Conservation (phyloP, 2,797 vertebrate species). For the Micropoecilia bifurca region DNA sequence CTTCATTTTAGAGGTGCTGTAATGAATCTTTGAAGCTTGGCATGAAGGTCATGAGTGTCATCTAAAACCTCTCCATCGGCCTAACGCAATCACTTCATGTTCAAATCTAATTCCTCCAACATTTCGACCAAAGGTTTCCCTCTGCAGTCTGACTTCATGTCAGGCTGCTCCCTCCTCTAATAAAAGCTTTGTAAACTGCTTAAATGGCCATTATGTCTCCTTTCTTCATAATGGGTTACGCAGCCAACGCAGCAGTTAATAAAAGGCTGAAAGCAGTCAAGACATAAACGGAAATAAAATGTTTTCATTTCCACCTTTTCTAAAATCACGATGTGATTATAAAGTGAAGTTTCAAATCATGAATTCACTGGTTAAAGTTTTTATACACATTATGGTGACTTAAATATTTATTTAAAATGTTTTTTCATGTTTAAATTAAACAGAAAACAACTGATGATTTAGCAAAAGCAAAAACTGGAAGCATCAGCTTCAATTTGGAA, state of each 20-base stretch:
- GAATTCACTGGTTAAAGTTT: not conserved
- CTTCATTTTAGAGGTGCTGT: constrained; percentile 39
- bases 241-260: constrained; percentile 42
- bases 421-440: not conserved
- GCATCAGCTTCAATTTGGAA: not conserved
- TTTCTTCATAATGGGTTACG: constrained; percentile 68
- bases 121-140: constrained; percentile 66
- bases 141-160: constrained; percentile 57
- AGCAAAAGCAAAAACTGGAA: not conserved
- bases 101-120: constrained; percentile 76
- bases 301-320: constrained; percentile 55
- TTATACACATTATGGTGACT: not conserved
- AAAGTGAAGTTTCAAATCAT: no score
- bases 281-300: constrained; percentile 50
- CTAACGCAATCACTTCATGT: constrained; percentile 70
- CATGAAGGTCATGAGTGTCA: constrained; percentile 44
- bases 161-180: constrained; percentile 54
- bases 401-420: not conserved
- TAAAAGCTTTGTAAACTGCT: constrained; percentile 82
- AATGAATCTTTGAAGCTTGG: constrained; percentile 53
- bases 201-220: constrained; percentile 79
- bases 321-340: constrained; percentile 26
- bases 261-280: constrained; percentile 30
- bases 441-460: not conserved
- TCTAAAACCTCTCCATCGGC: constrained; percentile 63